Conservation (phyloP, 1,140 invertebrate species). For the Heliconius eleuchia region DNA sequence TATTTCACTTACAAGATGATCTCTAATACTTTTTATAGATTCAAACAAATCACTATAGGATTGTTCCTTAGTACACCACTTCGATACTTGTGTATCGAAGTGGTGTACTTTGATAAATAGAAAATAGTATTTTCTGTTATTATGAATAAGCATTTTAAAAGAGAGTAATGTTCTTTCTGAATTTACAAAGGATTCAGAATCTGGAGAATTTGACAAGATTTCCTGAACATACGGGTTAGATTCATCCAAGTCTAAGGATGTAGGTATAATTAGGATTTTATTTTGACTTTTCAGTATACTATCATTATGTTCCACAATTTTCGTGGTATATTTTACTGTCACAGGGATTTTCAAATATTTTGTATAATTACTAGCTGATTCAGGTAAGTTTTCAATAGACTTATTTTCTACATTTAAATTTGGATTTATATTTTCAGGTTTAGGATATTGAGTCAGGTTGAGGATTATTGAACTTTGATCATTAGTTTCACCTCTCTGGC, state of each 20-base stretch:
- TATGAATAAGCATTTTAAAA: not conserved
- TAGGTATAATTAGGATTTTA: constrained; percentile 33
- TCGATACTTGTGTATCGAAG: constrained; percentile 24
- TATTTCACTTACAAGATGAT: constrained; percentile 27
- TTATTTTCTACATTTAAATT: no score
- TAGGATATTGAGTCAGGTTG: no score
- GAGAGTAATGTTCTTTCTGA: constrained; percentile 34
- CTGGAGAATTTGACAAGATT: constrained; percentile 19
- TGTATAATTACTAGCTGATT: no score
- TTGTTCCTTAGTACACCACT: no score
- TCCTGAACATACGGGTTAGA: constrained; percentile 34
- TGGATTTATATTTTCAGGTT: no score
- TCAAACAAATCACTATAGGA: no score
- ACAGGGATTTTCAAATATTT: no score
- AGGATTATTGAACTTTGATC: no score
- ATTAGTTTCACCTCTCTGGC: no score
- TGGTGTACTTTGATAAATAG: constrained; percentile 45
- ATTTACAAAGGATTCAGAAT: constrained; percentile 19
- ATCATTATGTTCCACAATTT: constrained; percentile 1
- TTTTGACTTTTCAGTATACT: not conserved
- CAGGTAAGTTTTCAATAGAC: no score
- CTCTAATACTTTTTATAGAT: no score
- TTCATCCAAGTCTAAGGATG: constrained; percentile 37
- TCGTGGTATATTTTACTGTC: not conserved
- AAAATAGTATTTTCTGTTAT: constrained; percentile 37